phyloP scores from a whole-genome alignment of 2,797 vertebrate genomes.

The Propithecus perrieri region DNA sequence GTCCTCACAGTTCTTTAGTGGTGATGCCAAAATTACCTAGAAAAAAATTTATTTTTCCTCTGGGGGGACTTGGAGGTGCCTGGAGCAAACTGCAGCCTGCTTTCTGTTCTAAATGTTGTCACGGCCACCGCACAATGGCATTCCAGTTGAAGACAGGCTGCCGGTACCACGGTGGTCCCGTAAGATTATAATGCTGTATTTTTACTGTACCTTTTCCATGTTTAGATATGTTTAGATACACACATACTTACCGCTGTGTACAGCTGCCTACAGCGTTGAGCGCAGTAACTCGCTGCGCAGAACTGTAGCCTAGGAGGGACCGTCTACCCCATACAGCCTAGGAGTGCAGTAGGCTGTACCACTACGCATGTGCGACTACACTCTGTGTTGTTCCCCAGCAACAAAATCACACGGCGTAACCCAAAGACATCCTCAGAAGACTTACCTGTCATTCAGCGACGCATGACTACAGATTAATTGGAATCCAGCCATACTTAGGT shows the following conservation, averaged over 20 bases:
- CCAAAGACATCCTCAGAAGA: not conserved
- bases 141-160: not conserved
- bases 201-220: not conserved
- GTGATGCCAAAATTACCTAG: not conserved
- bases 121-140: rapidly evolving
- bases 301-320: not conserved
- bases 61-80: not conserved
- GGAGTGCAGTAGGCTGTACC: no score
- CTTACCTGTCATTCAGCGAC: not conserved
- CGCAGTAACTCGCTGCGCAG: not conserved
- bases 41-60: not conserved
- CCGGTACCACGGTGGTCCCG: rapidly evolving
- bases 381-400: not conserved
- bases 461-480: not conserved
- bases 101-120: not conserved
- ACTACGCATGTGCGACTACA: not conserved
- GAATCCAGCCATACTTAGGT: not conserved
- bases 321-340: not conserved
- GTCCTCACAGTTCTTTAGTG: not conserved
- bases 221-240: not conserved
- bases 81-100: not conserved
- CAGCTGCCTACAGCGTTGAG: not conserved
- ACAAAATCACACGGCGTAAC: not conserved
- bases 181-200: not conserved
- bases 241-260: no score